phyloP scores from a whole-genome alignment of 2,113 vertebrate genomes.

The Cyrtonyx montezumae region DNA sequence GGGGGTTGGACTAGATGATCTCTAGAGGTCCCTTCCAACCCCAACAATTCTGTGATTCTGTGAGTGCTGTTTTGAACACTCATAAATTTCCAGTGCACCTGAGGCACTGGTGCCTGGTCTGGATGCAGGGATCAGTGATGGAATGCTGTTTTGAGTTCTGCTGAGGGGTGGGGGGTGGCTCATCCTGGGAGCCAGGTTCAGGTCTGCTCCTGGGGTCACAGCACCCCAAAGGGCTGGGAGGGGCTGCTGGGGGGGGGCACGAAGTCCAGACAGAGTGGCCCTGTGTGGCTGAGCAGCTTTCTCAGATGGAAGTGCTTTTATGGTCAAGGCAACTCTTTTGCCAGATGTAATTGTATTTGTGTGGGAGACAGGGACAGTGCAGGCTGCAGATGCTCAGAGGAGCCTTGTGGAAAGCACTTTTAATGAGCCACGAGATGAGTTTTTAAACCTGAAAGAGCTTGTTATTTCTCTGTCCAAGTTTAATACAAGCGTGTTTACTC shows the following conservation, averaged over 20 bases:
- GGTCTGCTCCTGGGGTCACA: neutral
- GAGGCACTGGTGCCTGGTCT: rapidly evolving
- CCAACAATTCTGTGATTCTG: too few relatives aligned
- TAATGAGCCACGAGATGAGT: neutral
- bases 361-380: neutral
- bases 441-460: neutral
- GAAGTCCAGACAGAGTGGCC: neutral
- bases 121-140: neutral
- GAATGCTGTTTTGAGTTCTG: neutral
- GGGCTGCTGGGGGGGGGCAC: neutral
- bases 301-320: neutral
- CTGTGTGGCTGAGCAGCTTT: neutral
- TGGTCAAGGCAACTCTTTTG: neutral
- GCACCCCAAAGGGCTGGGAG: neutral
- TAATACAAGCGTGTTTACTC: neutral
- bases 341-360: neutral
- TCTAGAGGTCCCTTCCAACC: too few relatives aligned
- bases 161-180: neutral
- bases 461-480: neutral
- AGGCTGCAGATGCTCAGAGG: neutral
- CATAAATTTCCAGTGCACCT: neutral
- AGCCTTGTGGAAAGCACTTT: neutral
- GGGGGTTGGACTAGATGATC: too few relatives aligned
- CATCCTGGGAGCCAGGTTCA: neutral
- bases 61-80: neutral